A percentile compares a stretch with the other conserved stretches of the same genome.
Conservation (phyloP, 1,140 invertebrate genomes). For the Cotesia chilonis region DNA sequence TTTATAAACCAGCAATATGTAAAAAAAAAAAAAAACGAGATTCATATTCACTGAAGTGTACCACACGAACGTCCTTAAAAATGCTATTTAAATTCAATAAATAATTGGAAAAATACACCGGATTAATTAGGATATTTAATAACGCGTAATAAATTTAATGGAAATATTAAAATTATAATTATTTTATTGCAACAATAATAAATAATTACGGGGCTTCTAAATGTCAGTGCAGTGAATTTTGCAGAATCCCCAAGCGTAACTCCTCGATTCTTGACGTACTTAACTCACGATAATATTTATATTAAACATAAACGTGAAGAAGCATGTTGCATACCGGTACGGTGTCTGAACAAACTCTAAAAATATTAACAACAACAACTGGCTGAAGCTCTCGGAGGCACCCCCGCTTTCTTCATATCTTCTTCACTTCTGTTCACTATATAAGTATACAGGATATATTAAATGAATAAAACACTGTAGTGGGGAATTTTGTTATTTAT, state of each 20-base stretch:
- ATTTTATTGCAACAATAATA: too few species aligned
- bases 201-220: background rate
- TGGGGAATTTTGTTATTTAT: slow-evolving; percentile 28
- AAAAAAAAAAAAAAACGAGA: too few species aligned
- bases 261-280: background rate
- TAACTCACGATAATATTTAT: background rate
- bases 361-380: slow-evolving; percentile 36
- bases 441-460: background rate
- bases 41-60: too few species aligned
- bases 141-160: too few species aligned
- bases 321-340: background rate
- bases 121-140: too few species aligned
- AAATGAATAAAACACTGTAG: background rate
- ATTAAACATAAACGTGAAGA: slow-evolving; percentile 11
- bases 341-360: slow-evolving; percentile 32
- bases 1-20: too few species aligned
- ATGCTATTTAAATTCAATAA: too few species aligned
- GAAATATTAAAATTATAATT: too few species aligned
- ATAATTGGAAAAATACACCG: too few species aligned
- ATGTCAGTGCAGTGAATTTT: background rate
- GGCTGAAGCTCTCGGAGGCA: background rate
- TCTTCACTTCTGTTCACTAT: background rate
- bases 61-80: too few species aligned
- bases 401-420: background rate
- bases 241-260: background rate